A percentile compares a stretch with the other conserved stretches of the same genome.
phyloP scores from a whole-genome alignment of 2,888 invertebrate genomes.

The Drosophila algonquin region DNA sequence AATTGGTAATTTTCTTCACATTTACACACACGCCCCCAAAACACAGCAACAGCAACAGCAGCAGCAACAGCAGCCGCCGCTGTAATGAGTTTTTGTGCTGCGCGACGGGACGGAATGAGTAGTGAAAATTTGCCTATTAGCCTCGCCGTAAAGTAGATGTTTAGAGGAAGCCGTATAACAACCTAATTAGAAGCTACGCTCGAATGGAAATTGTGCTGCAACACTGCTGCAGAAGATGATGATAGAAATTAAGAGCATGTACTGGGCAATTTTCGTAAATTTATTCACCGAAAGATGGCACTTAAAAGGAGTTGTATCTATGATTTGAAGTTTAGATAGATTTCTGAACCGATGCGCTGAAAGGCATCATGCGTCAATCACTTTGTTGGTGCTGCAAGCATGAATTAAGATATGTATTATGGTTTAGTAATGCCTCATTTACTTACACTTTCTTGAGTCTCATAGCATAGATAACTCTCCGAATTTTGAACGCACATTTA shows the following conservation, averaged over 20 bases:
- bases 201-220: constrained; percentile 23
- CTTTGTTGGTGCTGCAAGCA: no score
- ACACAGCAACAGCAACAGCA: constrained; percentile 8
- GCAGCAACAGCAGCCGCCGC: constrained; percentile 1
- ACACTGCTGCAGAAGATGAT: constrained; percentile 1
- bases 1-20: constrained; percentile 77
- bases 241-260: neutral
- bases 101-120: constrained; percentile 10
- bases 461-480: no score
- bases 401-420: no score
- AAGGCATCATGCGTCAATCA: no score
- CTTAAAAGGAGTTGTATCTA: no score
- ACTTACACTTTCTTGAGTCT: no score
- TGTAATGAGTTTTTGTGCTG: constrained; percentile 67
- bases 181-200: constrained; percentile 46
- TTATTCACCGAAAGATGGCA: neutral
- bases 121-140: constrained; percentile 56
- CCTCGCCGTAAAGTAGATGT: constrained; percentile 37
- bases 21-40: constrained; percentile 42
- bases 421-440: no score
- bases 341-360: no score
- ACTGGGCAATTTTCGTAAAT: neutral
- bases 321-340: no score
- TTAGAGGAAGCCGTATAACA: constrained; percentile 35
- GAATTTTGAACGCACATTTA: neutral